Evolutionary conservation across 2,113 vertebrate genomes (phyloP).

Genomic region (Pogonocichla stellata): DNA sequence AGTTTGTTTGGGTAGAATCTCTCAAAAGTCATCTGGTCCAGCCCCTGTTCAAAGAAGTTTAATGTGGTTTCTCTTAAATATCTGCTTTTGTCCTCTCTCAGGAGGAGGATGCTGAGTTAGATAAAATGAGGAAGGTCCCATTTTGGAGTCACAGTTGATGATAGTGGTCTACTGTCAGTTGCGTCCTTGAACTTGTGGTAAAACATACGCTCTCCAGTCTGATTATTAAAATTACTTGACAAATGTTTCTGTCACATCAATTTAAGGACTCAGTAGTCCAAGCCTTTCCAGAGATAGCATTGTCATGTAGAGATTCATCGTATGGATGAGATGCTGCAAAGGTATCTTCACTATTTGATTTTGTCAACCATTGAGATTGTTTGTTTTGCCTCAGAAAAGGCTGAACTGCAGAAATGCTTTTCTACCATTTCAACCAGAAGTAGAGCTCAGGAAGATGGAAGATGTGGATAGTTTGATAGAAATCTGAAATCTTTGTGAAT

Average conservation of each 20-base stretch:
- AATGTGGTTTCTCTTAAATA: background rate
- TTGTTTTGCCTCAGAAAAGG: background rate
- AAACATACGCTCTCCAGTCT: background rate
- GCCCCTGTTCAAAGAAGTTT: background rate
- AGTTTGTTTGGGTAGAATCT: background rate
- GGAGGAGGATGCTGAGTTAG: background rate
- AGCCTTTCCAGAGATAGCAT: background rate
- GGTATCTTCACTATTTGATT: background rate
- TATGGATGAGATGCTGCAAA: background rate
- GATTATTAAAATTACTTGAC: background rate
- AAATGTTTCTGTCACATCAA: background rate
- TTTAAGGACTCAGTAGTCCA: background rate
- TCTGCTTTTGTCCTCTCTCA: background rate
- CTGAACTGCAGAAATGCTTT: background rate
- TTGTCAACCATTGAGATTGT: background rate
- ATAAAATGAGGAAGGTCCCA: background rate
- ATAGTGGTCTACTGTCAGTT: background rate
- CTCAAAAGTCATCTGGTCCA: background rate
- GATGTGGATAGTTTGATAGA: background rate
- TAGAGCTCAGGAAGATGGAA: background rate
- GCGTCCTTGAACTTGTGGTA: background rate
- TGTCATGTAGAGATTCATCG: background rate
- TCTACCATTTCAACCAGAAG: background rate
- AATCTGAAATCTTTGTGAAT: background rate
- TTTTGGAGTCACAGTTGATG: background rate